A percentile compares a stretch with the other conserved stretches of the same genome.
Evolutionary conservation across 2,888 invertebrate species (phyloP).

Genomic region (Eutolmus rufibarbis): DNA sequence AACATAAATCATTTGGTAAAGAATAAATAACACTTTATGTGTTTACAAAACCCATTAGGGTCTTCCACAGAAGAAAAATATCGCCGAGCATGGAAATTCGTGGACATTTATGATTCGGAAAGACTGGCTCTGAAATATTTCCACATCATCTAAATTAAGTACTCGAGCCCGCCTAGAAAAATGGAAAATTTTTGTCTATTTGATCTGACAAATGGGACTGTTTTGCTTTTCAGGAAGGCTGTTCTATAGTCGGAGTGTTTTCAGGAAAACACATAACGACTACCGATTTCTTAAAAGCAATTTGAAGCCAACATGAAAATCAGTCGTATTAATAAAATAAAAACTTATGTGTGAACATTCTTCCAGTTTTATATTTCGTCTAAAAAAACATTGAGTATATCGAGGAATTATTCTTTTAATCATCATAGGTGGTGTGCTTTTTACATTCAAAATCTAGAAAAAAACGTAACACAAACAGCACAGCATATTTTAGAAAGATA

Average conservation of each 20-base stretch:
- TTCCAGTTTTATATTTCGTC: background rate
- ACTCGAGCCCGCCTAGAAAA: background rate
- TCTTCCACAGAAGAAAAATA: background rate
- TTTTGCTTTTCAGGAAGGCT: background rate
- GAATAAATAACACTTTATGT: background rate
- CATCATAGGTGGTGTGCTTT: too few relatives aligned
- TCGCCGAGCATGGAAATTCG: background rate
- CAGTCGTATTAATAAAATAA: background rate
- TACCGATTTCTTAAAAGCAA: background rate
- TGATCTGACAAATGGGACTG: background rate
- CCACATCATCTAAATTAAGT: background rate
- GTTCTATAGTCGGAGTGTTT: background rate
- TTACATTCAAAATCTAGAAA: too few relatives aligned
- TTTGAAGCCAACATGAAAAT: background rate
- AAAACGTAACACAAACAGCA: too few relatives aligned
- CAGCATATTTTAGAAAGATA: too few relatives aligned
- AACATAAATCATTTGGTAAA: background rate
- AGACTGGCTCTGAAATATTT: background rate
- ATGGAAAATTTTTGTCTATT: conserved; percentile 21
- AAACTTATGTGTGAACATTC: background rate
- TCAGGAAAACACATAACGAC: background rate
- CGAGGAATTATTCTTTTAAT: too few relatives aligned
- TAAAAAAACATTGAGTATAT: background rate
- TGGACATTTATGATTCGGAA: background rate
- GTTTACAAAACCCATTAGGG: background rate